Base-by-base conservation (phyloP, 2,113 vertebrate species). In the Laticauda laticaudata region DNA sequence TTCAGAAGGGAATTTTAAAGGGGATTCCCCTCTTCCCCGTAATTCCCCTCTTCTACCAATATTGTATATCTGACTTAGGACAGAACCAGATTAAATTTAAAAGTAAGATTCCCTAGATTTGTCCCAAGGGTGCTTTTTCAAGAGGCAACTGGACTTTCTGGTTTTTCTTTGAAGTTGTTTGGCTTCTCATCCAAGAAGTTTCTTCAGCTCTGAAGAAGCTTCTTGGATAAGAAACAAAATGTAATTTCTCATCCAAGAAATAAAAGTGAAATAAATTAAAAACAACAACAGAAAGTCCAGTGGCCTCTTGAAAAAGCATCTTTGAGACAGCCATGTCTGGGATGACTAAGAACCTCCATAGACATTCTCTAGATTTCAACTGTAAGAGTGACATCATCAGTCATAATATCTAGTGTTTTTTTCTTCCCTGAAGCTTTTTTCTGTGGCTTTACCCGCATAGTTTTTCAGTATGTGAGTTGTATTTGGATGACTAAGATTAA, bases 401-500 rank as follows among this genome's bases (percentile, higher is more conserved):
- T 56, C 29, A 39, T 85, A 43, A 85, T 54, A 53, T 85, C 55
- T 29, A 85, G 45, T 15, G 14, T 93, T 15, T 93, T 85, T 56
- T 43, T 87, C 20, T 91, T 86, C 55, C 21, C 5, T 34, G 29
- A n/a, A 39, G 26, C 39, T 24, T 85, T 54, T 61, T 54, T 29
- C 6, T 43, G 21, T 85, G 61, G 21, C 43, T 57, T 85, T 89
- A n/a, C 3, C 34, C 69, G 6, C 64, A 88, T 91, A 51, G 57
- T 85, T 87, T 87, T 90, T 93, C 29, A 85, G 86, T 85, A 89
- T 48, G 39, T 53, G 12, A 45, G 59, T 81, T 69, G 88, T 91
- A 91, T 93, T 93, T 89, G 53, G 29, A 81, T 91, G 87, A 55
- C 51, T 29, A 5, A 93, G 54, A 93, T 91, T 93, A 61, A 93